Evolutionary conservation across 2,113 vertebrate genomes (phyloP).

Genomic region (Passer domesticus): DNA sequence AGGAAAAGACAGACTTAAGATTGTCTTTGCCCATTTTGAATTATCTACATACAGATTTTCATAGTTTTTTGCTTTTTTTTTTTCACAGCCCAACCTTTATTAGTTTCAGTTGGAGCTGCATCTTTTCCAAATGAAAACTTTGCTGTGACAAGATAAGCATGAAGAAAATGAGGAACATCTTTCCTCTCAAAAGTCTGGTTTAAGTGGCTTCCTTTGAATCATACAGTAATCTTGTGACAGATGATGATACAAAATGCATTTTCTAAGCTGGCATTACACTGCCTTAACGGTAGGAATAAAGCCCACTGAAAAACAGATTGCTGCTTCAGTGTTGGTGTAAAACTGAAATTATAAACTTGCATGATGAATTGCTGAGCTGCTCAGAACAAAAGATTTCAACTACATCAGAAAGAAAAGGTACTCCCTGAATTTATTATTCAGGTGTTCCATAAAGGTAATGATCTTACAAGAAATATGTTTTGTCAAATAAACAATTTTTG

Average conservation of each 20-base stretch:
- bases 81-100: not conserved
- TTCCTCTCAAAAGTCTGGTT: constrained; percentile 19
- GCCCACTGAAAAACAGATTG: constrained; percentile 21
- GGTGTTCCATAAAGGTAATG: not conserved
- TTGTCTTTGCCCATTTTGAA: not conserved
- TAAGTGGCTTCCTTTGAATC: constrained; percentile 45
- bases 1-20: not conserved
- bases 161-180: constrained; percentile 2
- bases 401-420: not conserved
- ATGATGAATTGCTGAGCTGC: not conserved
- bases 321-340: not conserved
- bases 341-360: constrained; percentile 27
- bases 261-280: not conserved
- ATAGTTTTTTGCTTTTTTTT: not conserved
- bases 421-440: not conserved
- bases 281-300: constrained; percentile 15
- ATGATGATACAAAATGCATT: constrained; percentile 22
- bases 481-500: not conserved
- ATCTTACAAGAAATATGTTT: not conserved
- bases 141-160: constrained; percentile 16
- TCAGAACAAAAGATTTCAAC: not conserved
- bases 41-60: not conserved
- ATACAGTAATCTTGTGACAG: constrained; percentile 17
- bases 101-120: not conserved
- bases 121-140: constrained; percentile 36